Base-by-base conservation (phyloP, 2,113 vertebrate genomes). In the Pao palembangensis region DNA sequence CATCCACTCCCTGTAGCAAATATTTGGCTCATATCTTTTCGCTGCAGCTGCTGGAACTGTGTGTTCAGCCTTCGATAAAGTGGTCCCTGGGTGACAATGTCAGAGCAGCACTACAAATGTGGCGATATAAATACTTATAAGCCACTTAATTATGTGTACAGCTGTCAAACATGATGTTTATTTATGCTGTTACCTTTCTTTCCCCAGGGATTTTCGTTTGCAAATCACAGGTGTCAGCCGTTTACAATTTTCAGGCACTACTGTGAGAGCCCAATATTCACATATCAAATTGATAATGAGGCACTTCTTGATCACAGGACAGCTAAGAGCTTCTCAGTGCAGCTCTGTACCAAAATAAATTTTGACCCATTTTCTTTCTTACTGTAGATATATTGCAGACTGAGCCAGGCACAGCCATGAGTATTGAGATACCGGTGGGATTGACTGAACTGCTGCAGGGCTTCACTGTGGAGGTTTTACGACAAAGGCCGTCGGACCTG, bases 361-460 rank as follows among this genome's bases (percentile, higher is more conserved):
- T 15, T 8, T 74, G 43, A 66, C 28, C 17, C 6, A 13, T 61
- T 54, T 31, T 69, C 44, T 54, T 4, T 68, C 38, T 25, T 52
- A 16, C n/a, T 69, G n/a, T 28, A 82, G 67, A 61, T 62, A 69
- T 65, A 83, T 52, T 73, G 75, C 55, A 66, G 61, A 74, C 77
- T 48, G 46, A 75, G 62, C 65, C 64, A 71, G 64, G 55, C 80
- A 78, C 84, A 85, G 65, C 82, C 85, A 98, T 98, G 96, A 98
- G 93, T 92, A 95, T 98, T 86, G 94, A 96, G 87, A 98, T 98
- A 88, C 96, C 96, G 51, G 89, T 93, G 73, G 96, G 96, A 71
- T 90, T 98, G 87, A 98, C 94, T 51, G 96, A 98, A 88, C 91
- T 98, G 84, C 93, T 98, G 85, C 95, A 98, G 89, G 95, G 95